These are phyloP conservation scores for Rhodeus uyekii DNA, from an alignment of 2,797 vertebrate genomes.

Conservation along the genomic window DNA sequence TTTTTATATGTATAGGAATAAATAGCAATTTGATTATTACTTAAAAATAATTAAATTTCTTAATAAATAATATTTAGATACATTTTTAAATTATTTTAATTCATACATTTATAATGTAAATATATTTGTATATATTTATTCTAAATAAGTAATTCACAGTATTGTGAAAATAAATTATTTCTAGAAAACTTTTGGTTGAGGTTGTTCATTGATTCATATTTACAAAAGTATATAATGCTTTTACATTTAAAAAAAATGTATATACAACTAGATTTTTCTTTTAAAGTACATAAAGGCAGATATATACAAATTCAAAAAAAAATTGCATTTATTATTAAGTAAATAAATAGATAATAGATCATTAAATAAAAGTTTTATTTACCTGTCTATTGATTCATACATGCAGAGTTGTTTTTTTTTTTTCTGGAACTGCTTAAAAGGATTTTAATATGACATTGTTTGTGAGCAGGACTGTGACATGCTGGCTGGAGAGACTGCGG, in stretches of 20 bases:
- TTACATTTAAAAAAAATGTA: too few relatives aligned
- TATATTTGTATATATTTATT: background rate
- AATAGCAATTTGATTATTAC: background rate
- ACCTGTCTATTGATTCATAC: background rate
- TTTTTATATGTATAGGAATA: background rate
- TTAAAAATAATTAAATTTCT: background rate
- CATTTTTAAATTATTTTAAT: background rate
- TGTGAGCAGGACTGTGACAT: slow-evolving; percentile 82
- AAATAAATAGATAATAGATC: background rate
- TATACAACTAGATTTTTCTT: background rate
- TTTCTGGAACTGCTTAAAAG: background rate
- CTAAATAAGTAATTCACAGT: background rate
- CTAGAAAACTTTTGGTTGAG: background rate
- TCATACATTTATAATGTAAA: background rate
- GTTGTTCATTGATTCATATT: background rate
- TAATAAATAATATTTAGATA: background rate
- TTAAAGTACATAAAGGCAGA: background rate
- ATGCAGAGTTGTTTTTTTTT: background rate
- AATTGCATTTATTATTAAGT: background rate
- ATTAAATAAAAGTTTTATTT: background rate
- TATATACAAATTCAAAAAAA: background rate
- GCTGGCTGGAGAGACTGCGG: slow-evolving; percentile 79
- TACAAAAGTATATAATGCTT: background rate
- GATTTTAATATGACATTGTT: background rate
- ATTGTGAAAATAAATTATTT: background rate